Base-by-base conservation (phyloP, 2,888 invertebrate genomes). In the Psylliodes chrysocephalus region DNA sequence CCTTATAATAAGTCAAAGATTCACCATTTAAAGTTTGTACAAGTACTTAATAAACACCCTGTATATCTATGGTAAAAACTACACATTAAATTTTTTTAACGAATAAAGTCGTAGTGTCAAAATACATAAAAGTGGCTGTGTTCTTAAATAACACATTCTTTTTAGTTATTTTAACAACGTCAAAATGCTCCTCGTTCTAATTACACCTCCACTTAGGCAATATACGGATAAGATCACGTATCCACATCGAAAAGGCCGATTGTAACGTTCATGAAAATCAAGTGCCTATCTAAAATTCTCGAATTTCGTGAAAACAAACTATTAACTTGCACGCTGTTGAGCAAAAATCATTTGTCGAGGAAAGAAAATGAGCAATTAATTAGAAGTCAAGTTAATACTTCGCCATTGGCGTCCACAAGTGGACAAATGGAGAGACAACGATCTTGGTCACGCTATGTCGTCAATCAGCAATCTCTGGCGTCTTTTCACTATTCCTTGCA, bases 241-340 rank as follows among this genome's bases (percentile, higher is more conserved):
- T 22, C 14, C 18, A n/a, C 19, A n/a, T 25, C n/a, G 12, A 63
- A 63, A 57, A 51, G 63, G 52, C 56, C 63, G 57, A 18, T 56
- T 51, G 40, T 12, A 55, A 62, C 33, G 22, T 40, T 28, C 55
- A 46, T 52, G 35, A 51, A 42, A 25, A 57, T 63, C 57, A 46
- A 57, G 38, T 12, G 57, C 56, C 56, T 63, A 63, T 57, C 56
- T 51, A 18, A 51, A 46, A 57, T 44, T 54, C 47, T 38, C 51
- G 35, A 30, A 56, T 64, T 71, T 64, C 71, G 70, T 71, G 71
- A 63, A 63, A 56, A 56, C 49, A 44, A 59, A 66, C 70, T 61
- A 68, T 71, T 71, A 70, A 61, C 64, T 18, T 47, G 47, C 71
- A 71, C 71, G 71, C 68, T 67, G 52, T 30, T 33, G 33, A 25